A percentile compares a stretch with the other conserved stretches of the same genome.
Evolutionary conservation across 2,888 invertebrate species (phyloP).

Genomic region (Uropetala carovei): DNA sequence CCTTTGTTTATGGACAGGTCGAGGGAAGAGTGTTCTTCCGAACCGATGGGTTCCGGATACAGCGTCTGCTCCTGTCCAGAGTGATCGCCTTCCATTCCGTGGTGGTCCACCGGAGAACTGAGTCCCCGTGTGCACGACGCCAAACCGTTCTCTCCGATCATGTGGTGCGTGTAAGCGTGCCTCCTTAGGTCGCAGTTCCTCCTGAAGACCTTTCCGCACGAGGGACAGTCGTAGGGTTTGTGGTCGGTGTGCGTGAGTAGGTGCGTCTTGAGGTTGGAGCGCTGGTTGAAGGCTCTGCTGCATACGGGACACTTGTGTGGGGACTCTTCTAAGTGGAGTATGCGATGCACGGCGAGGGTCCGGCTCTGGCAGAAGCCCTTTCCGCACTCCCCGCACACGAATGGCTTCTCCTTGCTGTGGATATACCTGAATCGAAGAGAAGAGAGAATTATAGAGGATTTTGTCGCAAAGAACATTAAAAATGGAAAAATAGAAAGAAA

Average conservation of each 20-base stretch:
- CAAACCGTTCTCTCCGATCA: slow-evolving; percentile 82
- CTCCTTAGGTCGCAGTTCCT: slow-evolving; percentile 93
- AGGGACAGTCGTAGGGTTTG: slow-evolving; percentile 92
- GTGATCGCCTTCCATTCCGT: background rate
- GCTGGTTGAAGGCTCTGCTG: slow-evolving; percentile 91
- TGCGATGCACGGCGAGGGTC: slow-evolving; percentile 95
- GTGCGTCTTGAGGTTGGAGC: slow-evolving; percentile 93
- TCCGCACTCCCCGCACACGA: slow-evolving; percentile 96
- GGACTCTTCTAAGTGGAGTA: slow-evolving; percentile 94
- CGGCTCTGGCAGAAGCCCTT: slow-evolving; percentile 98
- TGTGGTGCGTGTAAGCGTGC: slow-evolving; percentile 90
- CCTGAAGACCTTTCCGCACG: slow-evolving; percentile 92
- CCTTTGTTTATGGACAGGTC: slow-evolving; percentile 46
- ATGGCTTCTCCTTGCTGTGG: slow-evolving; percentile 98
- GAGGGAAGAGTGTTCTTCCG: slow-evolving; percentile 31
- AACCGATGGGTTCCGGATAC: background rate
- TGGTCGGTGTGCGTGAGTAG: slow-evolving; percentile 92
- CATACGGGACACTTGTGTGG: slow-evolving; percentile 95
- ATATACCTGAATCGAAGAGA: slow-evolving; percentile 85
- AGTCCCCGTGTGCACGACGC: background rate
- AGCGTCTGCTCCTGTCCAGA: background rate
- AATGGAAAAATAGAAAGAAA: background rate
- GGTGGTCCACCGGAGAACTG: background rate
- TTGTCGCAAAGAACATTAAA: background rate
- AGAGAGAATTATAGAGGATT: background rate